A percentile compares a stretch with the other conserved stretches of the same genome.
phyloP scores from a whole-genome alignment of 2,888 invertebrate genomes.

The Latrodectus elegans region DNA sequence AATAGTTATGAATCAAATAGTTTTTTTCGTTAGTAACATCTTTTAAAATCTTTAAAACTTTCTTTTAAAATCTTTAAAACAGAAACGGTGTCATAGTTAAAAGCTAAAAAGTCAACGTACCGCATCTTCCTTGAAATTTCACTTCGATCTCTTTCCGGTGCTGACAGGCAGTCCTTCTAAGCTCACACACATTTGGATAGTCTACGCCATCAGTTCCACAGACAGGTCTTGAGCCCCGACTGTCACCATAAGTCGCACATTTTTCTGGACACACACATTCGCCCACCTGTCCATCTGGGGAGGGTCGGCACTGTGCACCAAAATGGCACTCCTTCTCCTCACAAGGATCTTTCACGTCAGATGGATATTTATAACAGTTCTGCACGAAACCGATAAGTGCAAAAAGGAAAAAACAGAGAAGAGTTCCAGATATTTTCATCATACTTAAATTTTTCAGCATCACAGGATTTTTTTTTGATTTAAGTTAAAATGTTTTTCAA shows the following conservation, averaged over 20 bases:
- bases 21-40: too few species aligned
- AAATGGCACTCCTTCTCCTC: slow-evolving; percentile 81
- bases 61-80: too few species aligned
- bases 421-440: neutral
- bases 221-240: slow-evolving; percentile 85
- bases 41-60: too few species aligned
- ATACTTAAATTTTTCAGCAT: neutral
- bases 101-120: slow-evolving; percentile 73
- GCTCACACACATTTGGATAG: slow-evolving; percentile 76
- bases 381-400: neutral
- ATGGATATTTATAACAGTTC: slow-evolving; percentile 64
- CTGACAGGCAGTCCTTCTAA: slow-evolving; percentile 75
- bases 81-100: too few species aligned
- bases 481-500: too few species aligned
- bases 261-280: slow-evolving; percentile 86
- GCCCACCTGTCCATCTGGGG: slow-evolving; percentile 82
- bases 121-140: slow-evolving; percentile 77
- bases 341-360: slow-evolving; percentile 85
- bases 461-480: too few species aligned
- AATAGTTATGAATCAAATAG: too few species aligned
- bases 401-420: neutral
- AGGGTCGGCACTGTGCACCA: slow-evolving; percentile 82
- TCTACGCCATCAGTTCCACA: slow-evolving; percentile 81
- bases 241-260: slow-evolving; percentile 89
- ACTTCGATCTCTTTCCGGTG: slow-evolving; percentile 75